Percentiles rank a stretch among this genome's conserved stretches.
These are phyloP conservation scores for Scleropages formosus DNA, from an alignment of 2,797 vertebrate genomes.

Conservation along the genomic window DNA sequence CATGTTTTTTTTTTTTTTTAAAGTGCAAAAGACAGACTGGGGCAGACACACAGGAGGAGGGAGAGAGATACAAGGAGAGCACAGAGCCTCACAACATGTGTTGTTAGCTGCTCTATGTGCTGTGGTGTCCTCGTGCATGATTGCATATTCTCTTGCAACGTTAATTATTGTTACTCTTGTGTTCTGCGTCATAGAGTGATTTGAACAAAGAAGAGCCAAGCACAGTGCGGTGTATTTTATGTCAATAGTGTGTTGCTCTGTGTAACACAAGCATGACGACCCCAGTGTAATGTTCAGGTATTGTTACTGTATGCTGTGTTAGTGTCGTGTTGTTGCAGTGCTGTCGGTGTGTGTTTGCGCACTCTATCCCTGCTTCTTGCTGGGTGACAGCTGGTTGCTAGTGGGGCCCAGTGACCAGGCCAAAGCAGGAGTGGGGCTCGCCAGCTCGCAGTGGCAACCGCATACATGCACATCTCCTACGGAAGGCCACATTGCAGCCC, in stretches of 20 bases:
- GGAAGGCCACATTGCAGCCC: too few species aligned
- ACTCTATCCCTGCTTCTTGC: slow-evolving; percentile 51
- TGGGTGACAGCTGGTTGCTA: slow-evolving; percentile 77
- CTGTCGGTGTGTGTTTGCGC: slow-evolving; percentile 49
- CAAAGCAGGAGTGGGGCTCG: slow-evolving; percentile 61
- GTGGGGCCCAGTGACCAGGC: slow-evolving; percentile 70
- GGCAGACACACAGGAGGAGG: slow-evolving; percentile 7
- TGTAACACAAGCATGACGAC: too few species aligned
- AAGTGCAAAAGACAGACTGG: slow-evolving; percentile 16
- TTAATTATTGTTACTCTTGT: too few species aligned
- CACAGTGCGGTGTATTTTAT: too few species aligned
- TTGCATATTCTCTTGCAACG: too few species aligned
- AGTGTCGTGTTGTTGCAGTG: slow-evolving; percentile 29
- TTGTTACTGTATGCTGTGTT: too few species aligned
- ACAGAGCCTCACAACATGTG: not conserved
- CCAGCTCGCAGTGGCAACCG: slow-evolving; percentile 61
- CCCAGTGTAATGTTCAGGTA: too few species aligned
- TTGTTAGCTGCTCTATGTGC: too few species aligned
- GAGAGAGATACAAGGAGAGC: slow-evolving; percentile 12
- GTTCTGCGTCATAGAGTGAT: too few species aligned
- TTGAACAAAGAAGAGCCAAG: too few species aligned
- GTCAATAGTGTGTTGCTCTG: too few species aligned
- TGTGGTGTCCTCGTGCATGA: too few species aligned
- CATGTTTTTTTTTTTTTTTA: not conserved
- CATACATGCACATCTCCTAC: slow-evolving; percentile 32